phyloP scores from a whole-genome alignment of 2,797 vertebrate species.

The Etheostoma perlongum region DNA sequence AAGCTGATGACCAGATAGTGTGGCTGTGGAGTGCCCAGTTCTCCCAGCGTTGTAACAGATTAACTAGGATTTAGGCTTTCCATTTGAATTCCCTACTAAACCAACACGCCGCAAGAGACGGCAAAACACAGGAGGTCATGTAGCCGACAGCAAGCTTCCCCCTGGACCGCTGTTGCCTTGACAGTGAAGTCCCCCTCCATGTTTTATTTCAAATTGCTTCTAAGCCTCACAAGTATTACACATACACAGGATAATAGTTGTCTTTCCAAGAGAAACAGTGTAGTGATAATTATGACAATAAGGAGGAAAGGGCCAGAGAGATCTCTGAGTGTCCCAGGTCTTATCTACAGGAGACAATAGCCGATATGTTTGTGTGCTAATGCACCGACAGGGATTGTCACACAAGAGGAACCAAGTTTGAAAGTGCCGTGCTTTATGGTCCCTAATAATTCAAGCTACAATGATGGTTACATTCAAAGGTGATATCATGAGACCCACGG shows the following conservation, averaged over 20 bases:
- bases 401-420: slow-evolving; percentile 14
- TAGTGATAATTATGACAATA: background rate
- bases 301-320: slow-evolving; percentile 19
- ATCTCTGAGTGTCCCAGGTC: slow-evolving; percentile 10
- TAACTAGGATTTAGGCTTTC: slow-evolving; percentile 81
- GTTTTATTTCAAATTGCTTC: slow-evolving; percentile 29
- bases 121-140: slow-evolving; percentile 69
- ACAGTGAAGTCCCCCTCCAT: slow-evolving; percentile 14
- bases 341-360: slow-evolving; percentile 32
- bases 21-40: slow-evolving; percentile 63
- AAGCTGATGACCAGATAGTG: slow-evolving; percentile 82
- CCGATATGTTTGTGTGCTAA: slow-evolving; percentile 28
- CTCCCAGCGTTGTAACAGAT: slow-evolving; percentile 78
- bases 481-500: slow-evolving; percentile 64
- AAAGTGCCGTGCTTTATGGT: slow-evolving; percentile 11
- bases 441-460: slow-evolving; percentile 40
- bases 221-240: background rate
- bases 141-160: slow-evolving; percentile 47
- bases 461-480: slow-evolving; percentile 40
- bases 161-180: slow-evolving; percentile 5
- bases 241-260: background rate
- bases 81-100: slow-evolving; percentile 68
- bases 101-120: slow-evolving; percentile 63
- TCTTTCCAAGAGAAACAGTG: background rate
- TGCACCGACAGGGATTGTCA: slow-evolving; percentile 15